Evolutionary conservation across 2,888 invertebrate species (phyloP).

Genomic region (Cotesia congregata): DNA sequence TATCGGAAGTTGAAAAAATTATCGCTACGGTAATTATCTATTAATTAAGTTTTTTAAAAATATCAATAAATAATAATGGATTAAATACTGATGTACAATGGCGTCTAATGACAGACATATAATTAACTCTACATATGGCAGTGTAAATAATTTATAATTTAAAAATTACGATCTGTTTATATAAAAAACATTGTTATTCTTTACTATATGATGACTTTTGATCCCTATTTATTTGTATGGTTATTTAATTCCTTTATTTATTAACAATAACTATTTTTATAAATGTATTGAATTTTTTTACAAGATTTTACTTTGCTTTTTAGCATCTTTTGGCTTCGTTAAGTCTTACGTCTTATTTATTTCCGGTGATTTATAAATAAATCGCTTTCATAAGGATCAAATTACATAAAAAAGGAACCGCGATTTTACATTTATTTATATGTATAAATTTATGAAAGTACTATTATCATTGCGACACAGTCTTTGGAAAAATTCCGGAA

Average conservation of each 20-base stretch:
- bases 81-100: conserved; percentile 70
- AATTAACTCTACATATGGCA: conserved; percentile 64
- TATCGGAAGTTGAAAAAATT: background rate
- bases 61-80: conserved; percentile 66
- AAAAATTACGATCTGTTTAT: conserved; percentile 2
- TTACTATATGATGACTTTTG: conserved; percentile 33
- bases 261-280: conserved; percentile 37
- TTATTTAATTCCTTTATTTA: conserved; percentile 21
- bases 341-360: conserved; percentile 55
- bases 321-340: conserved; percentile 69
- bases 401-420: background rate
- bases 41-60: conserved; percentile 52
- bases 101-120: conserved; percentile 49
- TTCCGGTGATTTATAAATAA: background rate
- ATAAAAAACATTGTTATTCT: conserved; percentile 16
- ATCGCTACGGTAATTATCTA: conserved; percentile 43
- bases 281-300: conserved; percentile 26
- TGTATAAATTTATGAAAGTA: background rate
- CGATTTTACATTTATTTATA: background rate
- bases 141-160: conserved; percentile 50
- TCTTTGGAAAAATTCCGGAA: background rate
- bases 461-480: background rate
- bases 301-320: conserved; percentile 41
- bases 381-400: background rate
- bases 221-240: conserved; percentile 12